These are phyloP conservation scores for Fragum whitleyi DNA, from an alignment of 2,888 invertebrate genomes.

Conservation along the genomic window DNA sequence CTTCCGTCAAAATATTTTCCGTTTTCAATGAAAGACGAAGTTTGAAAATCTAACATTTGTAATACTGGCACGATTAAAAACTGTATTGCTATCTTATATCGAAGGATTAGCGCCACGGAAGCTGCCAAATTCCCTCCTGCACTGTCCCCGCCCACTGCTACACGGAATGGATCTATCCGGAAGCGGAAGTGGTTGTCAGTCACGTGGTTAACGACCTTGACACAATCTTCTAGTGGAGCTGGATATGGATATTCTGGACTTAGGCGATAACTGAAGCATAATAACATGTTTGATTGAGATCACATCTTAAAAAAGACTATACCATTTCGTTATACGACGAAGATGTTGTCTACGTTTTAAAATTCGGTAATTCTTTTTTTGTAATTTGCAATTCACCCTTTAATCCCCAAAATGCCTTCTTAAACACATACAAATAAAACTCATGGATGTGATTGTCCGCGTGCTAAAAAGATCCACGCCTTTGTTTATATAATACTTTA, in stretches of 20 bases:
- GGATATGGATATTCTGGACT: slow-evolving; percentile 72
- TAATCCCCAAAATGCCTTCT: no score
- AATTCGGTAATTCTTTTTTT: no score
- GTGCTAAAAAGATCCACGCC: no score
- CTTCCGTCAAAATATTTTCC: slow-evolving; percentile 65
- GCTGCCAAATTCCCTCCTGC: slow-evolving; percentile 75
- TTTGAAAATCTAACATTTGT: slow-evolving; percentile 74
- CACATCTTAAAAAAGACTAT: background rate
- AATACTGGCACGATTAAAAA: slow-evolving; percentile 83
- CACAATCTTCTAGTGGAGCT: slow-evolving; percentile 66
- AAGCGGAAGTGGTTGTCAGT: slow-evolving; percentile 68
- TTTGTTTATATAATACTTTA: no score
- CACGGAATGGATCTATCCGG: slow-evolving; percentile 70
- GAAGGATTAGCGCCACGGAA: slow-evolving; percentile 62
- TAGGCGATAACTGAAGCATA: slow-evolving; percentile 65
- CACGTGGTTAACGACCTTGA: slow-evolving; percentile 74
- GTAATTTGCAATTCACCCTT: no score
- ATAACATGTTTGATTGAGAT: background rate
- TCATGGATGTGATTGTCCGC: no score
- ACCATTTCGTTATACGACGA: no score
- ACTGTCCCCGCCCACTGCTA: slow-evolving; percentile 75
- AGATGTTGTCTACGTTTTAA: no score
- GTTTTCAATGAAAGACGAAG: slow-evolving; percentile 67
- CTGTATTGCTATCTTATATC: slow-evolving; percentile 75
- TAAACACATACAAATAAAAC: no score